Percentiles rank a stretch among this genome's conserved stretches.
Evolutionary conservation across 2,797 vertebrate genomes (phyloP).

Genomic region (Bryconaethiops microstoma): DNA sequence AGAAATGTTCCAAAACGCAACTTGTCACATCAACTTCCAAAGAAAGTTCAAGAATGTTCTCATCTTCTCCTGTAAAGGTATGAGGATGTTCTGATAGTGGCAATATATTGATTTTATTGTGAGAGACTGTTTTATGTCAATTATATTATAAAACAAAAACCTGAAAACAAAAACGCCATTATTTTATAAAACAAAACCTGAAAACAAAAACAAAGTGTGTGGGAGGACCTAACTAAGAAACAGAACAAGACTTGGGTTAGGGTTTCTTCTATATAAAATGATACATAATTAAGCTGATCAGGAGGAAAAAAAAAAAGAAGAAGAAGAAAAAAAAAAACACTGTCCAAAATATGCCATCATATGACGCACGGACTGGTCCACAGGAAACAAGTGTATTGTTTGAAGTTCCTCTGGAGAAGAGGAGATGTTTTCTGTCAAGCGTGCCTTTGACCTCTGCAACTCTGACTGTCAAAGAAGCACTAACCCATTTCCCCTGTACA

Average conservation of each 20-base stretch:
- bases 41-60: no score
- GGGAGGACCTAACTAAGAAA: neutral
- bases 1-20: no score
- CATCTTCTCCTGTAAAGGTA: no score
- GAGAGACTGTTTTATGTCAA: no score
- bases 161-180: neutral
- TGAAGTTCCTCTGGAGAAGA: constrained; percentile 63
- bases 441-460: constrained; percentile 53
- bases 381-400: constrained; percentile 74
- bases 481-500: constrained; percentile 60
- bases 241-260: neutral
- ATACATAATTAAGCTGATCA: neutral
- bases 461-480: constrained; percentile 58
- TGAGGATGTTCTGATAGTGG: no score
- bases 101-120: no score
- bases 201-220: constrained; percentile 18
- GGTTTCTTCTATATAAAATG: constrained; percentile 37
- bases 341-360: constrained; percentile 46
- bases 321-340: constrained; percentile 7
- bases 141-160: neutral
- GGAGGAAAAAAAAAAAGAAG: neutral
- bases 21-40: no score
- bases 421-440: constrained; percentile 60
- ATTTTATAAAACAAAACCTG: constrained; percentile 23
- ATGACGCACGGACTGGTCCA: constrained; percentile 75